Evolutionary conservation across 1,140 invertebrate species (phyloP).

Genomic region (Drosophila biarmipes): DNA sequence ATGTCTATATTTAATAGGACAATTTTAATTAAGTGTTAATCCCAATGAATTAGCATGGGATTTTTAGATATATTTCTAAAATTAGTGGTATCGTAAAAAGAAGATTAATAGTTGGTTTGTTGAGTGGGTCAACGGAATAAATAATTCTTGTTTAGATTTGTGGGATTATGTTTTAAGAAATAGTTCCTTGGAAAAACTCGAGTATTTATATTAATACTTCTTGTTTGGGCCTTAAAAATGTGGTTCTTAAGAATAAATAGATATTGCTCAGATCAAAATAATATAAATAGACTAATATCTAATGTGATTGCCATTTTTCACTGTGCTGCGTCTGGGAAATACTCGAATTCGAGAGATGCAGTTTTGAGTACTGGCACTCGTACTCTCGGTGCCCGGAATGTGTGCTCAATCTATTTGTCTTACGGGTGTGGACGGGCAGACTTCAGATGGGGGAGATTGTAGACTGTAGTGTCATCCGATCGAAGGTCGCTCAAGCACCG

Average conservation of each 20-base stretch:
- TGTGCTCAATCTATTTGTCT: conserved; percentile 34
- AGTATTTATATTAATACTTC: too few relatives aligned
- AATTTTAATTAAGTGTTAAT: conserved; percentile 3
- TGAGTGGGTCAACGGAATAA: not conserved
- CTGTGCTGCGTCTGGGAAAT: conserved; percentile 18
- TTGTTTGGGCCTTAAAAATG: not conserved
- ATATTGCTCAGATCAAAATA: not conserved
- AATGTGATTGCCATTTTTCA: not conserved
- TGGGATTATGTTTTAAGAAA: not conserved
- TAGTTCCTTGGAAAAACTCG: not conserved
- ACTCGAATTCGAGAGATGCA: conserved; percentile 32
- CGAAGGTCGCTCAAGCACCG: conserved; percentile 37
- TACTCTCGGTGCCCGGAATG: conserved; percentile 14
- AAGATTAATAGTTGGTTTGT: not conserved
- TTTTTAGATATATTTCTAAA: not conserved
- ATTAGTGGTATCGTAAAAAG: not conserved
- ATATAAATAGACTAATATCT: not conserved
- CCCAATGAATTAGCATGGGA: not conserved
- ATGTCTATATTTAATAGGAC: not conserved
- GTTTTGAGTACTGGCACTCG: conserved; percentile 14
- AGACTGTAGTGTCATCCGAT: conserved; percentile 42
- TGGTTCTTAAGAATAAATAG: not conserved
- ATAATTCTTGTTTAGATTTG: not conserved
- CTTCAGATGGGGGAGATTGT: conserved; percentile 2
- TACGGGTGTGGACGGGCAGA: conserved; percentile 25